Conservation (phyloP, 1,140 invertebrate genomes). For the Oedothorax gibbosus region DNA sequence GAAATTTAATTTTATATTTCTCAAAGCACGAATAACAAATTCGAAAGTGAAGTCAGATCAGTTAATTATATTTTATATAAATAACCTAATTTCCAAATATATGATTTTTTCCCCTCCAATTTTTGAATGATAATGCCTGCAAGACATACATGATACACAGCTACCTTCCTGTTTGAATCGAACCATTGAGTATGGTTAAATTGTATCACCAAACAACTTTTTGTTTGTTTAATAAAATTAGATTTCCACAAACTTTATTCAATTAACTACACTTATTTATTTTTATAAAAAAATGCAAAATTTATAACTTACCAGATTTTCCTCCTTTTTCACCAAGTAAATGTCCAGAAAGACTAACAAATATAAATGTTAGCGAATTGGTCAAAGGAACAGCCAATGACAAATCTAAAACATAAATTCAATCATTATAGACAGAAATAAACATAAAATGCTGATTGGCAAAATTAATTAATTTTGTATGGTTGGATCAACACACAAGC, state of each 20-base stretch:
- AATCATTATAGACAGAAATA: neutral
- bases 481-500: too few relatives aligned
- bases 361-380: conserved; percentile 70
- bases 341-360: conserved; percentile 68
- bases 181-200: neutral
- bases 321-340: conserved; percentile 67
- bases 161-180: too few relatives aligned
- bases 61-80: too few relatives aligned
- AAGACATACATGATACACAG: too few relatives aligned
- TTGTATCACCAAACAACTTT: neutral
- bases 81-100: too few relatives aligned
- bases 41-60: too few relatives aligned
- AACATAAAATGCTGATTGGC: neutral
- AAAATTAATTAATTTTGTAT: too few relatives aligned
- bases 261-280: neutral
- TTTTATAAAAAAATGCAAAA: conserved; percentile 2
- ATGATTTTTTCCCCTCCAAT: too few relatives aligned
- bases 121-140: too few relatives aligned
- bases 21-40: too few relatives aligned
- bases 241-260: neutral
- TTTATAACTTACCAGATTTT: conserved; percentile 36
- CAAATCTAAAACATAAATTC: conserved; percentile 66
- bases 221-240: neutral
- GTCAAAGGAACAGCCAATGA: conserved; percentile 69
- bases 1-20: too few relatives aligned